Evolutionary conservation across 2,888 invertebrate genomes (phyloP).

Genomic region (Dolichopus griseipennis): DNA sequence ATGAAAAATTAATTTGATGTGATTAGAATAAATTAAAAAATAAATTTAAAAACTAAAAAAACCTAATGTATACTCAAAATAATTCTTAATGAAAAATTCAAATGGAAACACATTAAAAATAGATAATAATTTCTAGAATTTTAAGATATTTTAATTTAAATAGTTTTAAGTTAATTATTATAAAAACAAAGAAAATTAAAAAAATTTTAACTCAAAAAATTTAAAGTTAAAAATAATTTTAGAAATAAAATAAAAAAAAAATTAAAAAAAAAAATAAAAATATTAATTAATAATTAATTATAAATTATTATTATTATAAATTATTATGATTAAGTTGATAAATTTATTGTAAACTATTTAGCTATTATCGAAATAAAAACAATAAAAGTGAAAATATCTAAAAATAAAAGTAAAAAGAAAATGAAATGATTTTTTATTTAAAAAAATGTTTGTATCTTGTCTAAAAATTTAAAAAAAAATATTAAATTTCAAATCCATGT

Average conservation of each 20-base stretch:
- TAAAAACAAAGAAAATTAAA: neutral
- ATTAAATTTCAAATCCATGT: no score
- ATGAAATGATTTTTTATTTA: no score
- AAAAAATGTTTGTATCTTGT: no score
- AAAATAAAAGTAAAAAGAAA: neutral
- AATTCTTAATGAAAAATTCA: no score
- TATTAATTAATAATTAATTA: no score
- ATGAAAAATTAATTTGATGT: no score
- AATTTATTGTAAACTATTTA: constrained; percentile 1
- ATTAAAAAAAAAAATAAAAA: neutral
- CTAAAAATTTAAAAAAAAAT: no score
- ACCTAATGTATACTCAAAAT: no score
- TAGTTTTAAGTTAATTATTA: neutral
- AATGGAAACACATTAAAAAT: no score
- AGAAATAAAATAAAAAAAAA: neutral
- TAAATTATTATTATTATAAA: neutral
- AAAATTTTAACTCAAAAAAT: neutral
- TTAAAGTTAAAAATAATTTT: neutral
- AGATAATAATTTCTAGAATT: neutral
- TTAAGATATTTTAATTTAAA: neutral
- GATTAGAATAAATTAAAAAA: no score
- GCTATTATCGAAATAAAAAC: constrained; percentile 4
- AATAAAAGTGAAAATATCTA: neutral
- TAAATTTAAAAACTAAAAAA: no score
- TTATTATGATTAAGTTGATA: neutral